phyloP scores from a whole-genome alignment of 2,797 vertebrate species.

The Sparus aurata region DNA sequence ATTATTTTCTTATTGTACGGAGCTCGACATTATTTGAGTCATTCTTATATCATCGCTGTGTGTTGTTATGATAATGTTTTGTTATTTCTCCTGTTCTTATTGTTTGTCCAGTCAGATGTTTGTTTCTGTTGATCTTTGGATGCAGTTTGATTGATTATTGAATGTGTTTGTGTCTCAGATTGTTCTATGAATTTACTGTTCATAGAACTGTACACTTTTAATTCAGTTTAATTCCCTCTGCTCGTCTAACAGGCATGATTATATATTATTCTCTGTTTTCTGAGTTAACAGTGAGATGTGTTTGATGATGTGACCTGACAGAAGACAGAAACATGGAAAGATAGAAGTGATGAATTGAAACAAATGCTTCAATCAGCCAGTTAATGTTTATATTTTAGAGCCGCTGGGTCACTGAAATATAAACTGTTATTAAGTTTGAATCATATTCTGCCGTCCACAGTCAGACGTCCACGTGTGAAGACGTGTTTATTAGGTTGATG shows the following conservation, averaged over 20 bases:
- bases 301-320: neutral
- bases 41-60: neutral
- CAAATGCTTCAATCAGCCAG: slow-evolving; percentile 17
- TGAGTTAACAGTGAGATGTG: neutral
- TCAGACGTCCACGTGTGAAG: neutral
- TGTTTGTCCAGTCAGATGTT: neutral
- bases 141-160: too few relatives aligned
- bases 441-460: neutral
- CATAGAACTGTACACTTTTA: too few relatives aligned
- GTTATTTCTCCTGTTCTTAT: neutral
- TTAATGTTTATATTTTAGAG: neutral
- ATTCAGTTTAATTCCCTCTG: too few relatives aligned
- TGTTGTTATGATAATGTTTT: neutral
- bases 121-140: neutral
- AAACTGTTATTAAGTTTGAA: neutral
- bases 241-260: neutral
- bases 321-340: neutral
- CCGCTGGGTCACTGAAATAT: neutral
- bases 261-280: neutral
- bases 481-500: neutral
- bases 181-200: too few relatives aligned
- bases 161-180: too few relatives aligned
- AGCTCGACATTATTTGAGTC: neutral
- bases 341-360: neutral
- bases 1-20: neutral